Conservation (phyloP, 2,113 vertebrate species). For the Ramphastos sulfuratus region DNA sequence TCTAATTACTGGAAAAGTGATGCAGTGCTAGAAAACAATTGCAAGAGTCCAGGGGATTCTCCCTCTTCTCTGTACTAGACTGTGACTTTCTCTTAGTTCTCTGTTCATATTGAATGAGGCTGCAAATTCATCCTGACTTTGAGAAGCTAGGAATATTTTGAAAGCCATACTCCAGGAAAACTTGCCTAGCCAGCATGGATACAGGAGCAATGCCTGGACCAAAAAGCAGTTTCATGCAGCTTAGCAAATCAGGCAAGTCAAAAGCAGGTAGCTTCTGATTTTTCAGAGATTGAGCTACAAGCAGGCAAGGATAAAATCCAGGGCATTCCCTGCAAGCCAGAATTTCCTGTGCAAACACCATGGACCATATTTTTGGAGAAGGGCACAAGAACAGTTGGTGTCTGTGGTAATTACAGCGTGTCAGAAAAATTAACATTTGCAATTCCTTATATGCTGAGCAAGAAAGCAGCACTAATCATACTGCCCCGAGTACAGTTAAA, state of each 20-base stretch:
- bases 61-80: neutral
- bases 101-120: neutral
- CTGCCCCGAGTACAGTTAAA: neutral
- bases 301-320: constrained; percentile 18
- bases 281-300: constrained; percentile 16
- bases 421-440: constrained; percentile 42
- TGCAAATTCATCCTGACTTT: neutral
- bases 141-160: neutral
- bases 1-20: neutral
- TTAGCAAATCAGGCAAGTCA: neutral
- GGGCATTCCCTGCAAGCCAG: constrained; percentile 34
- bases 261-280: constrained; percentile 27
- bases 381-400: constrained; percentile 3
- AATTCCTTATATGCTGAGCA: constrained; percentile 12
- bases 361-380: constrained; percentile 37
- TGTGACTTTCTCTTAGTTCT: neutral
- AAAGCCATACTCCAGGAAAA: neutral
- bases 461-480: neutral
- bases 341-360: constrained; percentile 53
- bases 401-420: constrained; percentile 35
- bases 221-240: neutral
- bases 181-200: neutral
- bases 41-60: neutral
- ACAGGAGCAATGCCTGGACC: neutral
- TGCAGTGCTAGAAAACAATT: neutral